Evolutionary conservation across 2,113 vertebrate genomes (phyloP).

Genomic region (Mellivora capensis): DNA sequence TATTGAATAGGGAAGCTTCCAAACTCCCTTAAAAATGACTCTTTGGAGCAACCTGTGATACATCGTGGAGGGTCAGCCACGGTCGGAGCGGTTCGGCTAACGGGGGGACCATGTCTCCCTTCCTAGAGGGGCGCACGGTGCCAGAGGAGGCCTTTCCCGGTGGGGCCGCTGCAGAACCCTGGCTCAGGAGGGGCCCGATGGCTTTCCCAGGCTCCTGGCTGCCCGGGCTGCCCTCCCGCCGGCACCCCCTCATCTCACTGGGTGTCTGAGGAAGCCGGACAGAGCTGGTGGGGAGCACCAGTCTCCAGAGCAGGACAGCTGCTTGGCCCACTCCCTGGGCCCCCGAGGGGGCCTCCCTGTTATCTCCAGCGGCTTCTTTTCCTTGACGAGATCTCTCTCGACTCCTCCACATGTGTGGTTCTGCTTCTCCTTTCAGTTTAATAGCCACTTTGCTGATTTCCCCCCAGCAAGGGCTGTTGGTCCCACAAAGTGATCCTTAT

Average conservation of each 20-base stretch:
- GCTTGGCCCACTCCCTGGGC: accelerated
- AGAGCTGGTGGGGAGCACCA: not conserved
- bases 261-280: not conserved
- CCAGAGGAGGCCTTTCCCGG: no score
- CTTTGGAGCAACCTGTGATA: not conserved
- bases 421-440: not conserved
- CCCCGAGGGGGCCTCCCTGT: accelerated
- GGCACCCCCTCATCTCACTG: not conserved
- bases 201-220: not conserved
- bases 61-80: accelerated
- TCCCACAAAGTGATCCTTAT: not conserved
- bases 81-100: not conserved
- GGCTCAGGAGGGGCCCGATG: not conserved
- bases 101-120: accelerated
- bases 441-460: not conserved
- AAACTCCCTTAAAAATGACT: not conserved
- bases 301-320: not conserved
- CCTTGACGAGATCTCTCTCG: no score
- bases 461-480: not conserved
- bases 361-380: not conserved
- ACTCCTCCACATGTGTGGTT: accelerated
- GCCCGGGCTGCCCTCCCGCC: not conserved
- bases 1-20: not conserved
- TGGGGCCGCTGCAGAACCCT: accelerated
- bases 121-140: accelerated